Conservation (phyloP, 2,113 vertebrate genomes). For the Andinoacara biseriatus region DNA sequence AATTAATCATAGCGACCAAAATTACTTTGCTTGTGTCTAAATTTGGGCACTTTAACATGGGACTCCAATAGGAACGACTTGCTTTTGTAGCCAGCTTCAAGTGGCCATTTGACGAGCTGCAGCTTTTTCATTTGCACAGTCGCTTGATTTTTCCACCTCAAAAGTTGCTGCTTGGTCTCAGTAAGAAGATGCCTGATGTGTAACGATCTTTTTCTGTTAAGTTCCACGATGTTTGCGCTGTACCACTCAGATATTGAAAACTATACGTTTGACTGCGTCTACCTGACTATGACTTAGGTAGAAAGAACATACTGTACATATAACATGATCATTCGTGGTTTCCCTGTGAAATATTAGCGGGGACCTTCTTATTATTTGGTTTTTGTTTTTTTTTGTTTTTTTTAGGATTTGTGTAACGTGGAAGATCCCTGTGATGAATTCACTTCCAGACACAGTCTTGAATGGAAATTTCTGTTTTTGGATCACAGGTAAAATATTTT, state of each 20-base stretch:
- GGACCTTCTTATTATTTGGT: background rate
- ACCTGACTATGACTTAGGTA: background rate
- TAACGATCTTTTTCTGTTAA: background rate
- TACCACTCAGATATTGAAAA: background rate
- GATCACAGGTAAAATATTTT: constrained; percentile 83
- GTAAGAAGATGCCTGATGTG: background rate
- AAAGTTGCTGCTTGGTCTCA: background rate
- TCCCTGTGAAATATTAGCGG: background rate
- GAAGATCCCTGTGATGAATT: constrained; percentile 85
- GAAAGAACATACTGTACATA: background rate
- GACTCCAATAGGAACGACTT: background rate
- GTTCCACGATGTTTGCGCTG: background rate
- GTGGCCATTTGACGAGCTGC: background rate
- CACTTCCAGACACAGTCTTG: constrained; percentile 85
- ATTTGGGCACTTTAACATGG: too few relatives aligned
- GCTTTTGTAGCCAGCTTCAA: background rate
- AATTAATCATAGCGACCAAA: background rate
- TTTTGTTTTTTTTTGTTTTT: constrained; percentile 20
- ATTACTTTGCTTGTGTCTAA: background rate
- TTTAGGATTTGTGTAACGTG: constrained; percentile 84
- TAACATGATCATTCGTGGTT: background rate
- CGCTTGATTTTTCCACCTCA: too few relatives aligned
- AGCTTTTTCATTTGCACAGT: background rate
- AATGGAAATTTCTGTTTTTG: constrained; percentile 87
- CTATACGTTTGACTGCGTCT: background rate